Conservation (phyloP, 2,113 vertebrate species). For the Lampris incognitus region DNA sequence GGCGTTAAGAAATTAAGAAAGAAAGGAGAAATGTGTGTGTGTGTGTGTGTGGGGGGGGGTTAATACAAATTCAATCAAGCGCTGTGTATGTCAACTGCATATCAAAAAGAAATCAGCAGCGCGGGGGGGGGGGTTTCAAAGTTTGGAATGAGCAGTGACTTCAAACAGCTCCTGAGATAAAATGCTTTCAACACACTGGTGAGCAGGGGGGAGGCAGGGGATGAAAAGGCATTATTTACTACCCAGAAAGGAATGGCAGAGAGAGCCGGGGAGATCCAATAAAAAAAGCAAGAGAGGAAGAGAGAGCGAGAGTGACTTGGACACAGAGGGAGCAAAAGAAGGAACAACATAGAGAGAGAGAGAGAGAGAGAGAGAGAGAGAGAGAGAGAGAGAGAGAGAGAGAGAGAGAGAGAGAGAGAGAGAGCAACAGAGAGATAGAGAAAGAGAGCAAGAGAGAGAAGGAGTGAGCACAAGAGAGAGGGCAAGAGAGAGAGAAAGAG, state of each 20-base stretch:
- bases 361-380: slow-evolving; percentile 43
- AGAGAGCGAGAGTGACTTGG: neutral
- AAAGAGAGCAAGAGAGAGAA: too few relatives aligned
- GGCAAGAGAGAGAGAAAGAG: too few relatives aligned
- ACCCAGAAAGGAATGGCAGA: slow-evolving; percentile 48
- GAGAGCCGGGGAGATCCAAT: neutral
- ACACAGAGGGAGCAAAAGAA: neutral
- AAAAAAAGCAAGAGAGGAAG: slow-evolving; percentile 31
- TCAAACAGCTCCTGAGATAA: slow-evolving; percentile 67
- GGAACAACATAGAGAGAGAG: neutral
- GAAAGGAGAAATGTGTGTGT: slow-evolving; percentile 14
- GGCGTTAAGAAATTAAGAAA: slow-evolving; percentile 31
- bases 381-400: slow-evolving; percentile 33
- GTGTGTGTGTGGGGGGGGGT: neutral
- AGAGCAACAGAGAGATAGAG: neutral
- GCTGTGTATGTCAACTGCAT: slow-evolving; percentile 43
- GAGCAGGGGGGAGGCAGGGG: slow-evolving; percentile 29
- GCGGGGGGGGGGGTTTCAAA: slow-evolving; percentile 45
- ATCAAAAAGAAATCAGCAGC: slow-evolving; percentile 57
- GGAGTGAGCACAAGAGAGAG: too few relatives aligned
- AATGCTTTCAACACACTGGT: slow-evolving; percentile 64
- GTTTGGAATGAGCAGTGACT: slow-evolving; percentile 61
- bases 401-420: neutral
- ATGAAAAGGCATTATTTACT: slow-evolving; percentile 83
- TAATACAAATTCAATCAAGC: slow-evolving; percentile 54